Evolutionary conservation across 2,113 vertebrate species (phyloP).

Genomic region (Damaliscus lunatus): DNA sequence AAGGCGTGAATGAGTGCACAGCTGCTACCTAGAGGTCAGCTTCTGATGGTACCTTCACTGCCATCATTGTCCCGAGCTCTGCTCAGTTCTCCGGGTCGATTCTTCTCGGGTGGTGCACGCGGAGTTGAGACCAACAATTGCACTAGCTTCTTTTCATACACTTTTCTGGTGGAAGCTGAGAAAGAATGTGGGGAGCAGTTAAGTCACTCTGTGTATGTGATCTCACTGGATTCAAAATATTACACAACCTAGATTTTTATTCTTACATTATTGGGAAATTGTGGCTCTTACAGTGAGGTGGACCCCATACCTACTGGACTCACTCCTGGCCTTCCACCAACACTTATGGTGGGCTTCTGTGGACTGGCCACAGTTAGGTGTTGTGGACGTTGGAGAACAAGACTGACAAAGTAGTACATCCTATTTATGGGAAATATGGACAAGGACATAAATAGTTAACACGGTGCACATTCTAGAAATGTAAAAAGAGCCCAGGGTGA

Average conservation of each 20-base stretch:
- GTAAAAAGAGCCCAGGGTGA: background rate
- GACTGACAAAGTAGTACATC: background rate
- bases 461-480: background rate
- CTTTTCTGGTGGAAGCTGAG: conserved; percentile 85
- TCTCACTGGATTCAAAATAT: background rate
- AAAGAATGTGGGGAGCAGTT: conserved; percentile 8
- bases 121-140: conserved; percentile 73
- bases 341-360: background rate
- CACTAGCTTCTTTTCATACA: conserved; percentile 86
- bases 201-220: background rate
- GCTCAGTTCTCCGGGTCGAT: conserved; percentile 29
- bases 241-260: background rate
- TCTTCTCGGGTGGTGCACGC: background rate
- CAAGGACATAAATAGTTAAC: background rate
- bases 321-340: background rate
- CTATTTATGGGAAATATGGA: background rate
- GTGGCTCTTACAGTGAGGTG: background rate
- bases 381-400: background rate
- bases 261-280: background rate
- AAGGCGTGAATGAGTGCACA: background rate
- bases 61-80: conserved; percentile 79
- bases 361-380: background rate
- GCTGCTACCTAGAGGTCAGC: background rate
- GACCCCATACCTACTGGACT: background rate
- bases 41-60: conserved; percentile 49